Conservation (phyloP, 2,888 invertebrate species). For the Coecobrya sp. region DNA sequence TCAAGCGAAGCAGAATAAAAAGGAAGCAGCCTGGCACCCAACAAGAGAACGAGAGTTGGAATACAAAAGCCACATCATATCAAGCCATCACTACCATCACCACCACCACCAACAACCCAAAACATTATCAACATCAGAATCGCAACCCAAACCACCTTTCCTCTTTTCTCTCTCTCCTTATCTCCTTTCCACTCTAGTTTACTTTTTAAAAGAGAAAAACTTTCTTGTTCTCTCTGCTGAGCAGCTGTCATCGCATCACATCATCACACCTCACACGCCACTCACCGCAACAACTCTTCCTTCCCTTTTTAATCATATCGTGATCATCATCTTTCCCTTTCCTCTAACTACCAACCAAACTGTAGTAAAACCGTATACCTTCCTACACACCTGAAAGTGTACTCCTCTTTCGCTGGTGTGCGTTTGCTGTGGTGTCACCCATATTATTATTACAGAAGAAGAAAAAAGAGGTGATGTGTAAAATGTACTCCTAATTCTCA, state of each 20-base stretch:
- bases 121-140: background rate
- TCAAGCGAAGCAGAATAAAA: background rate
- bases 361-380: no score
- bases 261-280: background rate
- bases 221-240: background rate
- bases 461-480: background rate
- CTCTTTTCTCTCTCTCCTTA: background rate
- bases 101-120: background rate
- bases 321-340: background rate
- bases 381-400: background rate
- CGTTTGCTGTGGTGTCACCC: background rate
- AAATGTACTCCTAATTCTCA: slow-evolving; percentile 20
- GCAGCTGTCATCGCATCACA: slow-evolving; percentile 28
- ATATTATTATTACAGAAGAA: background rate
- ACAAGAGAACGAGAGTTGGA: background rate
- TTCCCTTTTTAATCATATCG: background rate
- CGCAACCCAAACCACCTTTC: slow-evolving; percentile 5
- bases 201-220: slow-evolving; percentile 1
- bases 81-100: background rate
- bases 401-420: background rate
- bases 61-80: slow-evolving; percentile 23
- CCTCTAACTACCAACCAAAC: background rate
- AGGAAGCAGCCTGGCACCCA: background rate
- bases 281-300: background rate
- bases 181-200: slow-evolving; percentile 21